Conservation (phyloP, 1,140 invertebrate species). For the Bombus superbus region DNA sequence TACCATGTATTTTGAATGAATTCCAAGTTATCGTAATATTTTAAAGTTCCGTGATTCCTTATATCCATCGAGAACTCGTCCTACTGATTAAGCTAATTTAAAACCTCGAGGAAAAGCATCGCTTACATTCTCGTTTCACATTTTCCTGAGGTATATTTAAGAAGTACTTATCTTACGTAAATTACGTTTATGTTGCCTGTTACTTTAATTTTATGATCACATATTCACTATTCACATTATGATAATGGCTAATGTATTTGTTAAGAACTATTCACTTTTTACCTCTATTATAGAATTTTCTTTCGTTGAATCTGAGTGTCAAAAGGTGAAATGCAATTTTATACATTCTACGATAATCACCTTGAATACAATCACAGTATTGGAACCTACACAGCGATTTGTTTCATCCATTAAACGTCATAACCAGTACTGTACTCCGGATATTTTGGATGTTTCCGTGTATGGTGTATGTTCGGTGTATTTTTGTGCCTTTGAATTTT, state of each 20-base stretch:
- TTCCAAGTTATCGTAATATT: neutral
- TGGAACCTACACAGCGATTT: neutral
- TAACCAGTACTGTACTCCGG: too few species aligned
- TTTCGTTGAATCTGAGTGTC: neutral
- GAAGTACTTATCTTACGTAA: neutral
- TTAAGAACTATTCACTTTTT: neutral
- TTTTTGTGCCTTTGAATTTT: too few species aligned
- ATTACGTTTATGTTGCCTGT: neutral
- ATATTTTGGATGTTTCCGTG: too few species aligned
- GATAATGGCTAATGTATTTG: neutral
- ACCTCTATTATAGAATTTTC: neutral
- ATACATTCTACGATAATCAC: neutral
- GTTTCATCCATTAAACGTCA: neutral
- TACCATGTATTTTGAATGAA: neutral
- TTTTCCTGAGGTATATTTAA: neutral
- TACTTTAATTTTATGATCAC: neutral
- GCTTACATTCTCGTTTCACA: neutral
- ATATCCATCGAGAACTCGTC: neutral
- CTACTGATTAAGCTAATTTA: neutral
- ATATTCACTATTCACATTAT: neutral
- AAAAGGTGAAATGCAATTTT: neutral
- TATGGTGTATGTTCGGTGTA: too few species aligned
- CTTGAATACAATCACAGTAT: neutral
- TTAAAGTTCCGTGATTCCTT: neutral
- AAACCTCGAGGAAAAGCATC: neutral